Evolutionary conservation across 2,888 invertebrate species (phyloP).

Genomic region (Drosophila sordidula): DNA sequence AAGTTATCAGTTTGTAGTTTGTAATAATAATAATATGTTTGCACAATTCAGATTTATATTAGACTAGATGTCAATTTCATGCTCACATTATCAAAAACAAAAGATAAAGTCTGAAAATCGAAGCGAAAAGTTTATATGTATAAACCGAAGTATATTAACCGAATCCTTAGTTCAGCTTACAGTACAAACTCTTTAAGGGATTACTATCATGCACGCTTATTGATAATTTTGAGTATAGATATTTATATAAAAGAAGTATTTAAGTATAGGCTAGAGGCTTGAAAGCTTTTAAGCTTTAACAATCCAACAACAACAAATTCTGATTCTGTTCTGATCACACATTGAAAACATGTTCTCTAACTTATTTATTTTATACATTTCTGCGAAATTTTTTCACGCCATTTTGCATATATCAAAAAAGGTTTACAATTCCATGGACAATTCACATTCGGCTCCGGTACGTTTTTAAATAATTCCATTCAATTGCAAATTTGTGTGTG

Average conservation of each 20-base stretch:
- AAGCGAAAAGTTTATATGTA: not conserved
- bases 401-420: constrained; percentile 78
- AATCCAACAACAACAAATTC: not conserved
- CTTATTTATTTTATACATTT: constrained; percentile 55
- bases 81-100: too few relatives aligned
- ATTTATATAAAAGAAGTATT: too few relatives aligned
- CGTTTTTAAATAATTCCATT: constrained; percentile 80
- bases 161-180: too few relatives aligned
- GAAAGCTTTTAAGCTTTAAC: not conserved
- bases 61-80: too few relatives aligned
- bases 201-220: not conserved
- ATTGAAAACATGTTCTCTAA: constrained; percentile 34
- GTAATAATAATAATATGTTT: too few relatives aligned
- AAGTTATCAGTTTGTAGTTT: too few relatives aligned
- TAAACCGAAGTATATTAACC: too few relatives aligned
- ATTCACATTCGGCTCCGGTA: constrained; percentile 86
- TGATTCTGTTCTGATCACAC: constrained; percentile 14
- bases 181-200: not conserved
- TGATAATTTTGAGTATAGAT: not conserved
- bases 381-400: constrained; percentile 61
- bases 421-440: constrained; percentile 90
- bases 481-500: constrained; percentile 22
- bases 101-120: too few relatives aligned
- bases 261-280: not conserved
- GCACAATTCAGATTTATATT: too few relatives aligned